phyloP scores from a whole-genome alignment of 2,797 vertebrate genomes.

The Sciaenops ocellatus region DNA sequence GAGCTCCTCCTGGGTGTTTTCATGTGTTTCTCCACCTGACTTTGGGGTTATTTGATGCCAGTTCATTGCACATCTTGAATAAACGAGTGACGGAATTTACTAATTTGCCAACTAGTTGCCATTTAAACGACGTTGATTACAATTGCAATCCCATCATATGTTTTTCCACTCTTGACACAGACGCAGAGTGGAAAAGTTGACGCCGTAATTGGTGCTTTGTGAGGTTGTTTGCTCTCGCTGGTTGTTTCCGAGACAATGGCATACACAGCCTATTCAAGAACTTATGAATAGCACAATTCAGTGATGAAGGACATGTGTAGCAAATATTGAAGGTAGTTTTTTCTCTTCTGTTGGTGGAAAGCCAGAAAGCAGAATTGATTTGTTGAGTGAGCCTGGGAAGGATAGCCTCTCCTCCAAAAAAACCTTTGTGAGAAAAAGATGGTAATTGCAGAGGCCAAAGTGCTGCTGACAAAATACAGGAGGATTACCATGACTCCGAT shows the following conservation, averaged over 20 bases:
- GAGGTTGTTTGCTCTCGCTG: conserved; percentile 32
- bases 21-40: conserved; percentile 59
- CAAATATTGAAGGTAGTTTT: conserved; percentile 61
- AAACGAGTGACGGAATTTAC: conserved; percentile 51
- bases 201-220: conserved; percentile 58
- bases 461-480: conserved; percentile 52
- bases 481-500: conserved; percentile 48
- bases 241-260: conserved; percentile 39
- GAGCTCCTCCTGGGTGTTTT: conserved; percentile 49
- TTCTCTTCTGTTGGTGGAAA: conserved; percentile 46
- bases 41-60: conserved; percentile 48
- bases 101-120: conserved; percentile 54
- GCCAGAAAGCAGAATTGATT: conserved; percentile 70
- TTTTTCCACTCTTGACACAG: conserved; percentile 32
- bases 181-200: conserved; percentile 37
- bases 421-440: conserved; percentile 52
- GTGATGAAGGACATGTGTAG: conserved; percentile 67
- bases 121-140: conserved; percentile 47
- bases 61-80: conserved; percentile 63
- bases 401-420: conserved; percentile 48
- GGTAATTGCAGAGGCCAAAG: conserved; percentile 62
- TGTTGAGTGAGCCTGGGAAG: conserved; percentile 52
- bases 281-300: conserved; percentile 52
- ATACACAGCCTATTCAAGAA: conserved; percentile 51
- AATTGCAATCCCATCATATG: conserved; percentile 28